These are phyloP conservation scores for Macroteleia sp. DNA, from an alignment of 2,888 invertebrate genomes.

Conservation along the genomic window DNA sequence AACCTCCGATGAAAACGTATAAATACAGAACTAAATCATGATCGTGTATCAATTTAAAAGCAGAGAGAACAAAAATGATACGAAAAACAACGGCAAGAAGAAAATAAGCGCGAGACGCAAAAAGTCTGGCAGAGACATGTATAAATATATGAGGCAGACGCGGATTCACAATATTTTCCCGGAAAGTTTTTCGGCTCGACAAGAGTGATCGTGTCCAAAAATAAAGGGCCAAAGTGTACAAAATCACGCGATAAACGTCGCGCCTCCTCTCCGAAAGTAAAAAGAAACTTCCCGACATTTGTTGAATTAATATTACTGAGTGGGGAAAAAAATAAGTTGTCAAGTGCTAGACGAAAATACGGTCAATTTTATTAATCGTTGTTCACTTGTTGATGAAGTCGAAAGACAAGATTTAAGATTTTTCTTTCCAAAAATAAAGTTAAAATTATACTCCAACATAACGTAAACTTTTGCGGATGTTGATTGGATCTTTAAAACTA, in stretches of 20 bases:
- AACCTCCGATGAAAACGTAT: slow-evolving; percentile 6
- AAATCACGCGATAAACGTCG: slow-evolving; percentile 3
- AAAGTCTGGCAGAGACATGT: slow-evolving; percentile 28
- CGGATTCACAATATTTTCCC: slow-evolving; percentile 26
- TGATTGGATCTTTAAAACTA: too few relatives aligned
- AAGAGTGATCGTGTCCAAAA: slow-evolving; percentile 36
- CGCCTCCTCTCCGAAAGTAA: neutral
- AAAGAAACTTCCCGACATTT: slow-evolving; percentile 18
- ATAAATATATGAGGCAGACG: slow-evolving; percentile 25
- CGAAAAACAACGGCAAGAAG: slow-evolving; percentile 22
- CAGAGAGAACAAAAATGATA: slow-evolving; percentile 14
- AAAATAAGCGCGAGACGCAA: slow-evolving; percentile 38
- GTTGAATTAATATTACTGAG: slow-evolving; percentile 13
- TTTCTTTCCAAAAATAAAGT: too few relatives aligned
- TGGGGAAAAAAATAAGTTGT: slow-evolving; percentile 7
- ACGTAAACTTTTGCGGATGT: too few relatives aligned
- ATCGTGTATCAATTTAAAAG: slow-evolving; percentile 24
- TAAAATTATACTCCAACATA: too few relatives aligned
- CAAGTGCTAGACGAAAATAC: slow-evolving; percentile 21
- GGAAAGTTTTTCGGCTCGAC: slow-evolving; percentile 26
- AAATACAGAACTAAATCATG: slow-evolving; percentile 35
- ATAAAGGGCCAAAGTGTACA: slow-evolving; percentile 38
- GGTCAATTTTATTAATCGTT: slow-evolving; percentile 24
- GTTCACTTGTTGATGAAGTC: too few relatives aligned
- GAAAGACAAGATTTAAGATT: too few relatives aligned